Percentiles rank a stretch among this genome's conserved stretches.
These are phyloP conservation scores for Poecile montanus DNA, from an alignment of 2,797 vertebrate genomes.

Conservation along the genomic window DNA sequence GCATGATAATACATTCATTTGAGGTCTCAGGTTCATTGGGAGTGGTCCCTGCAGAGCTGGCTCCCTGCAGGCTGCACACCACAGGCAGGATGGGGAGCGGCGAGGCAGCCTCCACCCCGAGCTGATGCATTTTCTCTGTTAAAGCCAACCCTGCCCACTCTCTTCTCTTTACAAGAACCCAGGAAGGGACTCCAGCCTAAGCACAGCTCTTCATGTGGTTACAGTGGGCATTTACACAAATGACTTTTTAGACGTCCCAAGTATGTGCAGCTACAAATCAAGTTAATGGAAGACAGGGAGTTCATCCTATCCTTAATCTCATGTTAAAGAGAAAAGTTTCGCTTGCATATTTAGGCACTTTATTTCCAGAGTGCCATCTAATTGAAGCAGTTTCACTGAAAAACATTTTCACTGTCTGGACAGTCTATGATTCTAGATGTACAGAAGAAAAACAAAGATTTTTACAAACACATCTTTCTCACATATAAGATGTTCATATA, in stretches of 20 bases:
- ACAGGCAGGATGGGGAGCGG: neutral
- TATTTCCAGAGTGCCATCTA: neutral
- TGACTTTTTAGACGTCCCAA: fast-evolving
- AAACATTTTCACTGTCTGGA: neutral
- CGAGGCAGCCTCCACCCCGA: neutral
- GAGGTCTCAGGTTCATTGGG: neutral
- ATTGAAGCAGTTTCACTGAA: neutral
- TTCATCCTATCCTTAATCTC: neutral
- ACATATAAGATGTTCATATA: neutral
- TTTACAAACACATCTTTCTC: neutral
- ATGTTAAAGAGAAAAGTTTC: neutral
- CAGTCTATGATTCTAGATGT: neutral
- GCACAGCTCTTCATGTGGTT: neutral
- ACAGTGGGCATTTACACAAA: neutral
- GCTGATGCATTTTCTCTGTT: neutral
- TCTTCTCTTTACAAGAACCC: neutral
- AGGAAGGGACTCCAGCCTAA: neutral
- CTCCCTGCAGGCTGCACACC: neutral
- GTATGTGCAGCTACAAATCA: neutral
- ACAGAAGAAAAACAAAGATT: neutral
- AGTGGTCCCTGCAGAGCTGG: neutral
- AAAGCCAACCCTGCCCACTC: neutral
- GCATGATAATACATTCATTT: neutral
- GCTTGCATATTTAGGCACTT: neutral
- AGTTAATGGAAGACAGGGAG: neutral